Evolutionary conservation across 2,113 vertebrate species (phyloP).

Genomic region (Henicopernis longicauda): DNA sequence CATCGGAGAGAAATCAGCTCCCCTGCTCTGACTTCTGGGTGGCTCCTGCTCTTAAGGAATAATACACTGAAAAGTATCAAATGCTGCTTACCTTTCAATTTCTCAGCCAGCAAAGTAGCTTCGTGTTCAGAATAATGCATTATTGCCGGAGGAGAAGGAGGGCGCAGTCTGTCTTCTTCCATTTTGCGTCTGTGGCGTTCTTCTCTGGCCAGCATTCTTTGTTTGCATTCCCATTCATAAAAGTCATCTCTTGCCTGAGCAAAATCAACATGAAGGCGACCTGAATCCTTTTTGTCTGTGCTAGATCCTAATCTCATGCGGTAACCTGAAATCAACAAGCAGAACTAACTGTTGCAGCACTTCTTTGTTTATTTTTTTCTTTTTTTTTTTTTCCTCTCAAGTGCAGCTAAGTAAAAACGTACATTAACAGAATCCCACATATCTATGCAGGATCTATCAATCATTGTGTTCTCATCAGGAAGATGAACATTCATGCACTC

Average conservation of each 20-base stretch:
- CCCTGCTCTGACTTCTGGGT: not conserved
- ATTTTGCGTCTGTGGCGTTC: slow-evolving; percentile 85
- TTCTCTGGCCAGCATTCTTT: slow-evolving; percentile 85
- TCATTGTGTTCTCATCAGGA: not conserved
- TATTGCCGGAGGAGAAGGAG: slow-evolving; percentile 84
- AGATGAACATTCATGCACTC: not conserved
- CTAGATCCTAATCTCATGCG: slow-evolving; percentile 89
- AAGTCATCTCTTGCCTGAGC: slow-evolving; percentile 89
- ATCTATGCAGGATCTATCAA: not conserved
- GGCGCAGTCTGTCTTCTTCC: slow-evolving; percentile 82
- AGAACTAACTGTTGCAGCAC: slow-evolving; percentile 33
- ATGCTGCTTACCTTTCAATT: slow-evolving; percentile 85
- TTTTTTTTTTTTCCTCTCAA: not conserved
- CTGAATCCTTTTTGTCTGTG: slow-evolving; percentile 90
- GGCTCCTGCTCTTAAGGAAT: not conserved
- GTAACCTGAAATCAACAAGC: slow-evolving; percentile 78
- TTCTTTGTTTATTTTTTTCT: not conserved
- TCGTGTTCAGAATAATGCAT: slow-evolving; percentile 91
- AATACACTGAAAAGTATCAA: not conserved
- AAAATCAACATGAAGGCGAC: slow-evolving; percentile 89
- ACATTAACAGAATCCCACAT: not conserved
- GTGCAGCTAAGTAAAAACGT: not conserved
- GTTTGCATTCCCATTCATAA: slow-evolving; percentile 91
- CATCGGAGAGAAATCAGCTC: not conserved
- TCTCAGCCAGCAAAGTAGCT: slow-evolving; percentile 85